A percentile compares a stretch with the other conserved stretches of the same genome.
Evolutionary conservation across 2,888 invertebrate genomes (phyloP).

Genomic region (Selenia dentaria): DNA sequence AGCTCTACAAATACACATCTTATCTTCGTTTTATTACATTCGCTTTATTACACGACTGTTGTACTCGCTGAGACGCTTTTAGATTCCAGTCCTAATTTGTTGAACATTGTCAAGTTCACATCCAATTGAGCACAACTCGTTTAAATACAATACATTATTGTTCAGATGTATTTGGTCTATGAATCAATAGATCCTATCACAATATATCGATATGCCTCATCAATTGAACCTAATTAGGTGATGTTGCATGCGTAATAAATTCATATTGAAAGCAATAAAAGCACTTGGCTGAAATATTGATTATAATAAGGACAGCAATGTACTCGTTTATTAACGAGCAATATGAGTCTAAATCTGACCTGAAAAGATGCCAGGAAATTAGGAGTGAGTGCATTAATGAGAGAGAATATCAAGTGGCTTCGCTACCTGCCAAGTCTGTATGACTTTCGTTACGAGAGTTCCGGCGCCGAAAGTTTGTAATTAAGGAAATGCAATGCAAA

Average conservation of each 20-base stretch:
- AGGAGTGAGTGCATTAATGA: conserved; percentile 25
- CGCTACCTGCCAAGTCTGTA: conserved; percentile 31
- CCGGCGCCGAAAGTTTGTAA: conserved; percentile 31
- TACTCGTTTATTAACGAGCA: conserved; percentile 4
- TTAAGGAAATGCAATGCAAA: conserved; percentile 33
- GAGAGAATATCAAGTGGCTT: conserved; percentile 32
- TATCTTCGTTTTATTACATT: conserved; percentile 17
- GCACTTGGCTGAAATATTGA: conserved; percentile 3
- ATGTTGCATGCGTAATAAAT: conserved; percentile 25
- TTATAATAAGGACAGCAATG: conserved; percentile 8
- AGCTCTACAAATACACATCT: conserved; percentile 18
- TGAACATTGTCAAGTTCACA: conserved; percentile 23
- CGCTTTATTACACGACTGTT: conserved; percentile 17
- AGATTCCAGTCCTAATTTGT: conserved; percentile 14
- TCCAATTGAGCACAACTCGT: conserved; percentile 25
- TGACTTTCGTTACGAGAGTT: conserved; percentile 32
- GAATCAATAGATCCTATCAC: conserved; percentile 31
- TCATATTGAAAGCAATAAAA: conserved; percentile 17
- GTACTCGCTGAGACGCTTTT: conserved; percentile 13
- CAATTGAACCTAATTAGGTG: conserved; percentile 29
- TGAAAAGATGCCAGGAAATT: conserved; percentile 26
- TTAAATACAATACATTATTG: conserved; percentile 25
- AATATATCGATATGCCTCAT: conserved; percentile 25
- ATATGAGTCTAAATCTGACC: conserved; percentile 11
- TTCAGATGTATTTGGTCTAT: conserved; percentile 26